Conservation (phyloP, 2,888 invertebrate species). For the Exephanes ischioxanthus region DNA sequence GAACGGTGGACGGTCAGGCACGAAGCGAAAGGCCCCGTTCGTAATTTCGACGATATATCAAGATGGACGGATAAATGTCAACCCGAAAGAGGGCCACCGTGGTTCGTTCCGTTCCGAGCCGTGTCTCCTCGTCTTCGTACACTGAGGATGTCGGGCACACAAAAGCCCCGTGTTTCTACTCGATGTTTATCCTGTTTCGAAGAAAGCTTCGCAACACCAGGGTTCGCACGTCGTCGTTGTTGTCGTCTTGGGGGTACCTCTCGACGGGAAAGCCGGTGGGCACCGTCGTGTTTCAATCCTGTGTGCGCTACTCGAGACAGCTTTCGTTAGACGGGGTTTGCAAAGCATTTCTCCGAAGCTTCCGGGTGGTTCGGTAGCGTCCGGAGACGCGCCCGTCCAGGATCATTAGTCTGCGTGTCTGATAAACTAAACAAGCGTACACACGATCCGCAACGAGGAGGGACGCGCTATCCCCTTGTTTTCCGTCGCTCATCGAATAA, state of each 20-base stretch:
- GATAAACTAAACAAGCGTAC: neutral
- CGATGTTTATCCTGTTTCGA: conserved; percentile 64
- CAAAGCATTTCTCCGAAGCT: conserved; percentile 37
- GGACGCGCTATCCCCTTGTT: neutral
- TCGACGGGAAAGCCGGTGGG: conserved; percentile 33
- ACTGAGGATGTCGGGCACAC: neutral
- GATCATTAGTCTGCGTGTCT: conserved; percentile 38
- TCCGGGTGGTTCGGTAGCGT: neutral
- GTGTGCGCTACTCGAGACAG: conserved; percentile 13
- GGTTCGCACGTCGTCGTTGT: conserved; percentile 62
- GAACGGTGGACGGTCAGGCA: neutral
- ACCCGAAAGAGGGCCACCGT: conserved; percentile 25
- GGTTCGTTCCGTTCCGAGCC: neutral
- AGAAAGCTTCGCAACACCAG: conserved; percentile 63
- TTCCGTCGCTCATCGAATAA: conserved; percentile 8
- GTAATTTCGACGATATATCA: conserved; percentile 61
- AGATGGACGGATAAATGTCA: conserved; percentile 65
- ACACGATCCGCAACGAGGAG: neutral
- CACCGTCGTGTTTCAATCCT: conserved; percentile 25
- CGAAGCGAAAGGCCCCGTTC: conserved; percentile 26
- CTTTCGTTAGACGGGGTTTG: conserved; percentile 17
- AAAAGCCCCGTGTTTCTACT: conserved; percentile 32
- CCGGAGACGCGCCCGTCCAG: conserved; percentile 9
- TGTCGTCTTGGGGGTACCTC: conserved; percentile 8
- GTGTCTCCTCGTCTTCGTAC: conserved; percentile 22